Percentiles rank a stretch among this genome's conserved stretches.
Evolutionary conservation across 2,888 invertebrate genomes (phyloP).

Genomic region (Tenthredo livida): DNA sequence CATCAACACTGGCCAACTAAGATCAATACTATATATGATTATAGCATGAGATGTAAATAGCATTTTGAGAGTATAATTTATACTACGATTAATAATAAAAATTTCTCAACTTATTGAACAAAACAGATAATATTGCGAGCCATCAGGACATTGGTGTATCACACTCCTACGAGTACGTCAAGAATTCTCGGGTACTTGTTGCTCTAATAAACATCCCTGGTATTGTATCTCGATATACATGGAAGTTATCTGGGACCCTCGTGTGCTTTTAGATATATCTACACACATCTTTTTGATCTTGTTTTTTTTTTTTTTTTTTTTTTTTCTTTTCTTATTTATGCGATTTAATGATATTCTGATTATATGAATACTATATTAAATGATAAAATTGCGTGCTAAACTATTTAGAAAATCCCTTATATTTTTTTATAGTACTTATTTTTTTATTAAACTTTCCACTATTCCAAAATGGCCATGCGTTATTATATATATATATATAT

Average conservation of each 20-base stretch:
- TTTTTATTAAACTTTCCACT: slow-evolving; percentile 28
- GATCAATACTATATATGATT: not conserved
- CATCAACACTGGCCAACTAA: slow-evolving; percentile 3
- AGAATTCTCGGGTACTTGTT: slow-evolving; percentile 3
- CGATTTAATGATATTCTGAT: not conserved
- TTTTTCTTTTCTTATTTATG: not conserved
- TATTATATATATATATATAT: slow-evolving; percentile 3
- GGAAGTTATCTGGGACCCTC: slow-evolving; percentile 3
- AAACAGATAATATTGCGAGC: slow-evolving; percentile 3
- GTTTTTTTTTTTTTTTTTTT: not conserved
- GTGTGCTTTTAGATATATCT: not conserved
- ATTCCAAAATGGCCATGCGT: slow-evolving; percentile 44
- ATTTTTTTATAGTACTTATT: slow-evolving; percentile 38
- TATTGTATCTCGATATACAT: not conserved
- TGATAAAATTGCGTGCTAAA: not conserved
- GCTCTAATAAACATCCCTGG: not conserved
- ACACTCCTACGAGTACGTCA: not conserved
- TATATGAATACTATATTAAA: not conserved
- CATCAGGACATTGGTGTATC: slow-evolving; percentile 3
- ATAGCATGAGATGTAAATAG: not conserved
- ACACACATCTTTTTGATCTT: not conserved
- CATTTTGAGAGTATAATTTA: not conserved
- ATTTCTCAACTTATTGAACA: slow-evolving; percentile 3
- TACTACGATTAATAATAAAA: not conserved
- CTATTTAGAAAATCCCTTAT: not conserved